Evolutionary conservation across 2,888 invertebrate genomes (phyloP), one percentile per base, ranked within the genome.

Genomic region (Polymixis flavicincta): DNA sequence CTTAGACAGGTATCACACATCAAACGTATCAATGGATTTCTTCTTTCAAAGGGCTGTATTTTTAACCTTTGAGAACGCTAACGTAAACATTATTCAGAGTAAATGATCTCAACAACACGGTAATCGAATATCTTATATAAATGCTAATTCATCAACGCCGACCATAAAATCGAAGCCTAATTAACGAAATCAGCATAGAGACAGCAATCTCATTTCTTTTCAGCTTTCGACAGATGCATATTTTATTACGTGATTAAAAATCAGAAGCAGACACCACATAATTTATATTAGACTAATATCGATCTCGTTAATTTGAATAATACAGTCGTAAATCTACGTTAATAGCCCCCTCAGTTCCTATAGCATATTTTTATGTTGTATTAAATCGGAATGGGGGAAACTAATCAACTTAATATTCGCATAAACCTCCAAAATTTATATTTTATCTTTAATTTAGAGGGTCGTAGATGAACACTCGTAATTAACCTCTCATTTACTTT

Each of bases 371-470:
- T 86, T 83, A 85, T 85, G 85, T 78, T 80, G 73, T 75, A 86
- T 81, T 87, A 87, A 86, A 86, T 85, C 77, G 80, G 70, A 87
- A 87, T 71, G 86, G 83, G 78, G 87, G 78, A 83, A 85, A 87
- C 83, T 87, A 87, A 87, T 87, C 87, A 87, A 80, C 75, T 86
- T 87, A 80, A 87, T 87, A 87, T 83, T 80, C 83, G 70, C 84
- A 83, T 87, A 85, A 87, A 86, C 65, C 79, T 85, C 68, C 71
- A 75, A 81, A 87, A 85, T 87, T 84, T 71, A 87, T 85, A 84
- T 87, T 84, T 77, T 71, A 81, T 83, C 78, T 79, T 72, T 67
- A 85, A 85, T 81, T 84, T 81, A 69, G 64, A 79, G 74, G 76
- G 63, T 73, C 71, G 64, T 59, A 81, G 77, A 78, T 13, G 79